A percentile compares a stretch with the other conserved stretches of the same genome.
These are phyloP conservation scores for Corydoras maculifer DNA, from an alignment of 2,113 vertebrate species.

Conservation along the genomic window DNA sequence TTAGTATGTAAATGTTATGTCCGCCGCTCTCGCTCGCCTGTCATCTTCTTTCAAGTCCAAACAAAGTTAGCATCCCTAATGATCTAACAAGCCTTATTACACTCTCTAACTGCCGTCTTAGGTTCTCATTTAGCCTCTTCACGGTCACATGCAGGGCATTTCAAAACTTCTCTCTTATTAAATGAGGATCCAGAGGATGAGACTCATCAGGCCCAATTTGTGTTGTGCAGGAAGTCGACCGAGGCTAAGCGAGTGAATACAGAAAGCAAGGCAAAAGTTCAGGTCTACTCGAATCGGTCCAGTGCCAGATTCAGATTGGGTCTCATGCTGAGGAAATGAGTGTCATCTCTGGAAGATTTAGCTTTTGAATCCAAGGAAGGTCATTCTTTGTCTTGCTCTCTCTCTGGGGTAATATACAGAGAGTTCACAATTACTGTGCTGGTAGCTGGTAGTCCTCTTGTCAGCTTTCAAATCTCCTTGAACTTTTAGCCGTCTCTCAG, in stretches of 20 bases:
- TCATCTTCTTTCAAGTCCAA: not conserved
- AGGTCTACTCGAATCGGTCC: conserved; percentile 41
- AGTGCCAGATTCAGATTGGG: conserved; percentile 29
- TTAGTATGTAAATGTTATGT: not conserved
- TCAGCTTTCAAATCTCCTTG: too few species aligned
- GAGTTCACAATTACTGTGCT: not conserved
- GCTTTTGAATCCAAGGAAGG: conserved; percentile 21
- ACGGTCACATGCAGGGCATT: conserved; percentile 49
- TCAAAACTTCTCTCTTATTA: conserved; percentile 39
- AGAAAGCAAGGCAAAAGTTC: conserved; percentile 48
- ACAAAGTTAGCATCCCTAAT: conserved; percentile 22
- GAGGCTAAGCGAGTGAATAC: conserved; percentile 47
- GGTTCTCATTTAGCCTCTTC: conserved; percentile 19
- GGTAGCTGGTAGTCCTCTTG: not conserved
- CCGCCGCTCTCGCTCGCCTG: not conserved
- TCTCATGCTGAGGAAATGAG: conserved; percentile 41
- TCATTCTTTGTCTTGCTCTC: not conserved
- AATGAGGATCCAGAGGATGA: conserved; percentile 46
- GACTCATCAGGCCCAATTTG: conserved; percentile 57
- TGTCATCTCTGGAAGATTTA: conserved; percentile 41
- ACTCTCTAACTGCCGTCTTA: conserved; percentile 35
- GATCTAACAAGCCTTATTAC: conserved; percentile 44
- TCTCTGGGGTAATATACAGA: not conserved
- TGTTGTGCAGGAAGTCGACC: conserved; percentile 51
- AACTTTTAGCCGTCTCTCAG: too few species aligned